Conservation (phyloP, 2,888 invertebrate species). For the Drosophila silvestris region DNA sequence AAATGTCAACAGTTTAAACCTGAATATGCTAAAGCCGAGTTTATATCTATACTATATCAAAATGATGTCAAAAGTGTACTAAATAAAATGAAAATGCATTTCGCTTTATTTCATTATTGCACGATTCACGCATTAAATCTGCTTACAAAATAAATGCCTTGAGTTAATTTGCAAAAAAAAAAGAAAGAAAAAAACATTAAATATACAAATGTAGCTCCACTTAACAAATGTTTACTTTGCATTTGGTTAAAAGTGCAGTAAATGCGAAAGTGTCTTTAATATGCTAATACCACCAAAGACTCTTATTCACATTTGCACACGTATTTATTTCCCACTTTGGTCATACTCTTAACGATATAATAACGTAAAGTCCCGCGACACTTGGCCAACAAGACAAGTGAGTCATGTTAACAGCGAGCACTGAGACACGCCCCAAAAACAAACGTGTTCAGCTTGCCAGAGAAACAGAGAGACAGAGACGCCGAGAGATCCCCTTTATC, state of each 20-base stretch:
- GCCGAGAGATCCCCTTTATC: slow-evolving; percentile 33
- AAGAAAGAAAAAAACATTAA: not conserved
- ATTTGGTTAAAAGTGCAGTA: slow-evolving; percentile 8
- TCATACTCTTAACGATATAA: slow-evolving; percentile 29
- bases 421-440: slow-evolving; percentile 34
- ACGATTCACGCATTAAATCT: slow-evolving; percentile 4
- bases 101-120: not conserved
- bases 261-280: slow-evolving; percentile 14
- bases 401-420: slow-evolving; percentile 43
- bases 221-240: slow-evolving; percentile 14
- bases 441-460: slow-evolving; percentile 43
- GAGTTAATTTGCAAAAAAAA: not conserved
- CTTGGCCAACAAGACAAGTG: slow-evolving; percentile 41
- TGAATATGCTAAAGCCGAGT: not conserved
- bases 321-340: slow-evolving; percentile 25
- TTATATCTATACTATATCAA: not conserved
- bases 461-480: slow-evolving; percentile 3
- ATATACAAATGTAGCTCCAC: not conserved
- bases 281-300: slow-evolving; percentile 21
- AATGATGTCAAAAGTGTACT: not conserved
- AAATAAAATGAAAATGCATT: not conserved
- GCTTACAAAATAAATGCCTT: not conserved
- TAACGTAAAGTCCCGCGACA: slow-evolving; percentile 38
- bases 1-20: not conserved
- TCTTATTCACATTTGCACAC: not conserved